Evolutionary conservation across 2,888 invertebrate species (phyloP).

Genomic region (Coronaproctus castanopsis): DNA sequence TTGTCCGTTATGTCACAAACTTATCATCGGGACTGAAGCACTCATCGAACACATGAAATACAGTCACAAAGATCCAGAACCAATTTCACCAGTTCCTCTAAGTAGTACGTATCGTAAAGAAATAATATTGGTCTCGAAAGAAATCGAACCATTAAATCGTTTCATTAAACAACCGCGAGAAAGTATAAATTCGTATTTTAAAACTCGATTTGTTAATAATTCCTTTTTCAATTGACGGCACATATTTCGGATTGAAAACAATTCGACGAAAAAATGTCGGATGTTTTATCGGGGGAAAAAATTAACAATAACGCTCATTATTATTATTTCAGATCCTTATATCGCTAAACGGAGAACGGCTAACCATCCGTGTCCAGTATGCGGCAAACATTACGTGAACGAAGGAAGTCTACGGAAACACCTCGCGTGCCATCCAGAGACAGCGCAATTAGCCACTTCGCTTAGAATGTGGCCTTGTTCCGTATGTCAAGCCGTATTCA

Average conservation of each 20-base stretch:
- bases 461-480: constrained; percentile 92
- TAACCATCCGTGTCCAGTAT: constrained; percentile 85
- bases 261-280: too few relatives aligned
- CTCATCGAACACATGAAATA: constrained; percentile 92
- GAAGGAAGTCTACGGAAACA: constrained; percentile 83
- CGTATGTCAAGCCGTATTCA: constrained; percentile 85
- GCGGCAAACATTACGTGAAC: constrained; percentile 88
- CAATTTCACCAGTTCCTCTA: constrained; percentile 43
- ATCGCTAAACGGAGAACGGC: constrained; percentile 84
- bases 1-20: constrained; percentile 84
- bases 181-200: too few relatives aligned
- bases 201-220: too few relatives aligned
- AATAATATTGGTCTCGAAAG: too few relatives aligned
- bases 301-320: too few relatives aligned
- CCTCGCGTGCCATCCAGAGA: constrained; percentile 81
- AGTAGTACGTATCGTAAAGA: constrained; percentile 33
- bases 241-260: too few relatives aligned
- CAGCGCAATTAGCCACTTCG: constrained; percentile 62
- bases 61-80: constrained; percentile 76
- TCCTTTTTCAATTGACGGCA: too few relatives aligned
- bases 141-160: too few relatives aligned
- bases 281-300: too few relatives aligned
- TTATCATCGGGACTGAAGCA: constrained; percentile 79
- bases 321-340: constrained; percentile 44
- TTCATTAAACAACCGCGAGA: too few relatives aligned